Evolutionary conservation across 1,140 invertebrate species (phyloP), one percentile per base, ranked within the genome.

Genomic region (Sminthurinus signatus): DNA sequence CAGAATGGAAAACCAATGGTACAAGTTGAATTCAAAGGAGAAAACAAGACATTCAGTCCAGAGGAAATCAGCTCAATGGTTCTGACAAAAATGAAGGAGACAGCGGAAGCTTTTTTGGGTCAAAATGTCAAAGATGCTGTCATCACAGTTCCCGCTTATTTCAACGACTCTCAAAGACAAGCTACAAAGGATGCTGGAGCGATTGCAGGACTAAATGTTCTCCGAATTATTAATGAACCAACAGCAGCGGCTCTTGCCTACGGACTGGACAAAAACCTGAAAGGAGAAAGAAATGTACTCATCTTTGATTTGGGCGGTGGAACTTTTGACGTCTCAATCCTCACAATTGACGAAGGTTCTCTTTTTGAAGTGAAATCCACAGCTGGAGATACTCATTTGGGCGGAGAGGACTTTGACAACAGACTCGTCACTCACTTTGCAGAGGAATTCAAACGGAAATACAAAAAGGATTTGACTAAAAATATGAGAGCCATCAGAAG

Each of bases 401-500:
- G 96, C 74, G 96, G 96, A 68, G 94, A 98, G 80, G 96, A 98
- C 79, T 98, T 98, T 75, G 93, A 96, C 76, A 91, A 93, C 76
- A 82, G 93, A 44, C 88, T 98, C 85, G 93, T 98, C 21, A 93
- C 91, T 74, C 91, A 96, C 79, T 97, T 98, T 73, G 88, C 93
- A 1, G 86, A 94, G 76, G 93, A 97, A 77, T 98, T 98, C 83
- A 96, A 97, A 80, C 82, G 93, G 58, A 98, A 98, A 76, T 89
- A 95, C 83, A 96, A 95, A 77, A 96, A 95, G 75, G 96, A 98
- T 71, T 80, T 98, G 28, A 85, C 85, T 23, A 78, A 81, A 54
- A 97, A 97, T 80, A 92, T 94, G 75, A 82, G 94, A 65, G 92
- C 95, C 8, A 80, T 98, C 17, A 83, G 94, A 74, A 85, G 94